A percentile compares a stretch with the other conserved stretches of the same genome.
phyloP scores from a whole-genome alignment of 2,797 vertebrate species.

The Falco naumanni region DNA sequence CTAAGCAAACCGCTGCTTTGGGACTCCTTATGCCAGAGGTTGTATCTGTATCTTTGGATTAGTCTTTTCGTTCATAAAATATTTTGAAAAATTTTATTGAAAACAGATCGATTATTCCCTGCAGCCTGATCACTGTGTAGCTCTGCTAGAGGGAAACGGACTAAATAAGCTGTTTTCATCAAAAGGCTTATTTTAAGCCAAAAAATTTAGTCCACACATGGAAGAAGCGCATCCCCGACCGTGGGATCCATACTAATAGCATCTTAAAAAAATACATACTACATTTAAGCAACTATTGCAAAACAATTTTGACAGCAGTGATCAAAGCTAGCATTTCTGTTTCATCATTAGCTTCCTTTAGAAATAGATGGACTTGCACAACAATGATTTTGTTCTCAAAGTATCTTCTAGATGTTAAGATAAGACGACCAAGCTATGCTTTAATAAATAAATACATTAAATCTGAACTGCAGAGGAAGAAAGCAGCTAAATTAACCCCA shows the following conservation, averaged over 20 bases:
- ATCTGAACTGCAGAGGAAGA: conserved; percentile 17
- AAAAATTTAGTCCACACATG: not conserved
- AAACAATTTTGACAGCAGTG: not conserved
- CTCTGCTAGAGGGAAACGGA: not conserved
- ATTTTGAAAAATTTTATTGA: not conserved
- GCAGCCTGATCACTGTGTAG: not conserved
- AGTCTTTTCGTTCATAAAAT: not conserved
- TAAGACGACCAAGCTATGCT: not conserved
- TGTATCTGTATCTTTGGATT: not conserved
- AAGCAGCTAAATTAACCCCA: conserved; percentile 44
- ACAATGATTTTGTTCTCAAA: not conserved
- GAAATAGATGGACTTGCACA: not conserved
- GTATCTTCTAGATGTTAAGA: not conserved
- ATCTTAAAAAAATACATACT: not conserved
- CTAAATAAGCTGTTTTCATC: not conserved
- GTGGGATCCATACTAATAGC: not conserved
- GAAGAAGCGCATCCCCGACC: not conserved
- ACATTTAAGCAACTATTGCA: not conserved
- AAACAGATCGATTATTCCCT: not conserved
- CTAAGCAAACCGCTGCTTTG: not conserved
- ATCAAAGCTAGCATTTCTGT: not conserved
- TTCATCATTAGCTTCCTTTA: conserved; percentile 8
- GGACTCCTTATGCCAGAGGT: not conserved
- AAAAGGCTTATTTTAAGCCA: not conserved
- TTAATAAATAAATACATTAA: conserved; percentile 30